Evolutionary conservation across 2,888 invertebrate species (phyloP).

Genomic region (Drosophila percnosoma): DNA sequence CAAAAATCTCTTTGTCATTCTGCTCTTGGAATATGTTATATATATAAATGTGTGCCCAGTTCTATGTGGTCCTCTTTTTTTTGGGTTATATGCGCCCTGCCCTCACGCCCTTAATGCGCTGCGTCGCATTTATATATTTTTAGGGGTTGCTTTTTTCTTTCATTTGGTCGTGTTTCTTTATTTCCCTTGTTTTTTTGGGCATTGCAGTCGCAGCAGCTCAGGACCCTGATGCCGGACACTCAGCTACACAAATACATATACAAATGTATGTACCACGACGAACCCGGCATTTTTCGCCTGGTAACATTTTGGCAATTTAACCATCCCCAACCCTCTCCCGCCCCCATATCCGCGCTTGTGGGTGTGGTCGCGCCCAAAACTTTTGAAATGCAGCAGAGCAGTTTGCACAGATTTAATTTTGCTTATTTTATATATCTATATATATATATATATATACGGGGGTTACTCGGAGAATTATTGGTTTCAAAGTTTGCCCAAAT

Average conservation of each 20-base stretch:
- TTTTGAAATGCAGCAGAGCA: not conserved
- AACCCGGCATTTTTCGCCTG: conserved; percentile 66
- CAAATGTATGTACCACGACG: not conserved
- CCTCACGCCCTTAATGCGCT: conserved; percentile 64
- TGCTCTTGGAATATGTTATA: conserved; percentile 20
- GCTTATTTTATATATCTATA: not conserved
- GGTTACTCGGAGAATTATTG: not conserved
- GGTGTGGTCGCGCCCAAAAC: conserved; percentile 40
- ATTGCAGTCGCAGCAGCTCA: conserved; percentile 61
- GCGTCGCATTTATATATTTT: conserved; percentile 48
- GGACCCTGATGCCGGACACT: conserved; percentile 33
- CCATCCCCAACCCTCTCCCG: conserved; percentile 3
- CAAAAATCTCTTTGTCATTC: conserved; percentile 63
- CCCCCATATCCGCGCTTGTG: conserved; percentile 19
- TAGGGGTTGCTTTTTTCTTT: conserved; percentile 66
- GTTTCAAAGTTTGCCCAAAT: not conserved
- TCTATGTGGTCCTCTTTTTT: conserved; percentile 17
- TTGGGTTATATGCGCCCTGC: conserved; percentile 36
- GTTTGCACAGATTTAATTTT: not conserved
- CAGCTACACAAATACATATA: not conserved
- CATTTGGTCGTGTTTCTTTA: conserved; percentile 14
- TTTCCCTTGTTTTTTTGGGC: conserved; percentile 27
- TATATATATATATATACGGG: not conserved
- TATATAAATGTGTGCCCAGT: not conserved
- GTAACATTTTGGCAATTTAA: conserved; percentile 64